phyloP scores from a whole-genome alignment of 2,888 invertebrate species.

The Alentia gelatinosa region DNA sequence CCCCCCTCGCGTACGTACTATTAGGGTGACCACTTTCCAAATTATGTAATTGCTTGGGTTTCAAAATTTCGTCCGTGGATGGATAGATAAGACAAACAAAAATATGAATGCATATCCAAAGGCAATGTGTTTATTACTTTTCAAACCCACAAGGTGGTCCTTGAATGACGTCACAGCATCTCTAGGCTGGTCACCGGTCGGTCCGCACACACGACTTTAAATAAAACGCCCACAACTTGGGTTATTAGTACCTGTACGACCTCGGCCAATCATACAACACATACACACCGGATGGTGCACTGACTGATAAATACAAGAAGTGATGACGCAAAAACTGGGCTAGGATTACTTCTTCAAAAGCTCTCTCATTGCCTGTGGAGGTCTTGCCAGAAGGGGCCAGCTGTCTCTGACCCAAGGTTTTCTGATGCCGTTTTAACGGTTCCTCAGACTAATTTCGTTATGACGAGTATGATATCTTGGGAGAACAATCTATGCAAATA shows the following conservation, averaged over 20 bases:
- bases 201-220: neutral
- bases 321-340: too few relatives aligned
- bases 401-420: neutral
- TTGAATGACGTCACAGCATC: neutral
- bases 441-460: neutral
- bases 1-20: too few relatives aligned
- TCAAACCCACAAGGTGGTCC: neutral
- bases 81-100: too few relatives aligned
- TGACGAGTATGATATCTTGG: neutral
- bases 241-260: neutral
- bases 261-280: neutral
- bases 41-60: too few relatives aligned
- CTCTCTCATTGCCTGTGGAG: neutral
- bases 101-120: conserved; percentile 28
- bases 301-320: neutral
- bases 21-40: too few relatives aligned
- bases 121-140: conserved; percentile 28
- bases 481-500: conserved; percentile 9
- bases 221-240: neutral
- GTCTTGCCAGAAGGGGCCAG: neutral
- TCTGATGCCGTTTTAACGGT: neutral
- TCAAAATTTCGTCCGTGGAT: too few relatives aligned
- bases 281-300: neutral
- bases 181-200: neutral
- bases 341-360: neutral